Percentiles rank a stretch among this genome's conserved stretches.
These are phyloP conservation scores for Aix galericulata DNA, from an alignment of 2,113 vertebrate genomes.

Conservation along the genomic window DNA sequence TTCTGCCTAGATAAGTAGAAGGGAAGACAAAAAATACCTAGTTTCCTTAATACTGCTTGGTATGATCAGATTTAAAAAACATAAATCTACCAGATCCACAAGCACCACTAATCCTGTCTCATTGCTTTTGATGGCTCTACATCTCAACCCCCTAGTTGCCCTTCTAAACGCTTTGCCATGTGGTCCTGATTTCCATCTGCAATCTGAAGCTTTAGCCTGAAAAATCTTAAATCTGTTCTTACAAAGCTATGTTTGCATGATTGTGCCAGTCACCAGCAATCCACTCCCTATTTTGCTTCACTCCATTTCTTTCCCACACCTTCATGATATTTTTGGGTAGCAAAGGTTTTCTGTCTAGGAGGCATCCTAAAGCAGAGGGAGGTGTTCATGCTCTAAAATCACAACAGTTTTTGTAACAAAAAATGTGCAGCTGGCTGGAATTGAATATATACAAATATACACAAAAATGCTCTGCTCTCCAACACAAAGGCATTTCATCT, in stretches of 20 bases:
- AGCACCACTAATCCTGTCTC: neutral
- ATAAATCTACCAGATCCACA: conserved; percentile 15
- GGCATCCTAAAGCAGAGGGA: conserved; percentile 4
- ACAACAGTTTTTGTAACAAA: neutral
- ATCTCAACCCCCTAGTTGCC: neutral
- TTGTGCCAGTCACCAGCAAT: neutral
- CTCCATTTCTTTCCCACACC: neutral
- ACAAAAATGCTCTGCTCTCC: neutral
- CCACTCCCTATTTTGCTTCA: neutral
- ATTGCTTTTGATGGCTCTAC: conserved; percentile 3
- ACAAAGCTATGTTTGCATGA: neutral
- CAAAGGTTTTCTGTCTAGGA: conserved; percentile 18
- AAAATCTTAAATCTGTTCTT: conserved; percentile 43
- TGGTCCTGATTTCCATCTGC: neutral
- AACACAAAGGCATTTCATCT: neutral
- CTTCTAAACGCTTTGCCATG: neutral
- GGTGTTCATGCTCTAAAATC: neutral
- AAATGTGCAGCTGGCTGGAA: neutral
- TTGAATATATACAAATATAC: neutral
- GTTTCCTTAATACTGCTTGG: conserved; percentile 36
- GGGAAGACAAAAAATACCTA: conserved; percentile 7
- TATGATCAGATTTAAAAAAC: neutral
- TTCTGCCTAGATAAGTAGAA: conserved; percentile 44
- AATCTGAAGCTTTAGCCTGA: conserved; percentile 33
- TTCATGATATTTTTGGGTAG: conserved; percentile 41